A percentile compares a stretch with the other conserved stretches of the same genome.
These are phyloP conservation scores for Thryonomys swinderianus DNA, from an alignment of 2,113 vertebrate genomes.

Conservation along the genomic window DNA sequence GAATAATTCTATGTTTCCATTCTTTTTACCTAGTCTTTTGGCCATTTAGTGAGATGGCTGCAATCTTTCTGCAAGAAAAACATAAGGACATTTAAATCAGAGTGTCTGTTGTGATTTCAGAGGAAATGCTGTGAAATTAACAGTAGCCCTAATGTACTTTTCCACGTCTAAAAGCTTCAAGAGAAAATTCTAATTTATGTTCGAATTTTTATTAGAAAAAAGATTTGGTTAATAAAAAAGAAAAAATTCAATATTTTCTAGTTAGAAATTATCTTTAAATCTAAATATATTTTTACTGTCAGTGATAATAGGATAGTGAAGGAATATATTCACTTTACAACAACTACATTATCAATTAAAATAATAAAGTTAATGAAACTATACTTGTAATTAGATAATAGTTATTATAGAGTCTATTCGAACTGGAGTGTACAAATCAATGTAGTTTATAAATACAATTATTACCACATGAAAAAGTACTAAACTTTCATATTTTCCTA, in stretches of 20 bases:
- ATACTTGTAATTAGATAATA: neutral
- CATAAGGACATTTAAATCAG: neutral
- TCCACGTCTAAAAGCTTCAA: neutral
- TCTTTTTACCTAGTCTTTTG: neutral
- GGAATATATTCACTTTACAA: neutral
- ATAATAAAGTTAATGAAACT: neutral
- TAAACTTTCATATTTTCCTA: neutral
- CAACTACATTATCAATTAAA: neutral
- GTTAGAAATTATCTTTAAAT: neutral
- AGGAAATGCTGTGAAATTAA: neutral
- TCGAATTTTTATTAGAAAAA: neutral
- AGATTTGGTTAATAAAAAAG: neutral
- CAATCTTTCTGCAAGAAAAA: neutral
- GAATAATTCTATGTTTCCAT: neutral
- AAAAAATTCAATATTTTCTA: neutral
- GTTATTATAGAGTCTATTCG: neutral
- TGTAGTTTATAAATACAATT: neutral
- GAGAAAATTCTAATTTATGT: neutral
- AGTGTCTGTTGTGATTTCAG: neutral
- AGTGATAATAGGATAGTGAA: neutral
- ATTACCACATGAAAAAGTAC: neutral
- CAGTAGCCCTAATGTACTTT: neutral
- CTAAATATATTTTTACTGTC: neutral
- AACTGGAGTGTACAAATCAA: neutral
- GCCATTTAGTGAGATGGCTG: neutral